These are phyloP conservation scores for Coranthus polyacanthus DNA, from an alignment of 2,797 vertebrate genomes.

Conservation along the genomic window DNA sequence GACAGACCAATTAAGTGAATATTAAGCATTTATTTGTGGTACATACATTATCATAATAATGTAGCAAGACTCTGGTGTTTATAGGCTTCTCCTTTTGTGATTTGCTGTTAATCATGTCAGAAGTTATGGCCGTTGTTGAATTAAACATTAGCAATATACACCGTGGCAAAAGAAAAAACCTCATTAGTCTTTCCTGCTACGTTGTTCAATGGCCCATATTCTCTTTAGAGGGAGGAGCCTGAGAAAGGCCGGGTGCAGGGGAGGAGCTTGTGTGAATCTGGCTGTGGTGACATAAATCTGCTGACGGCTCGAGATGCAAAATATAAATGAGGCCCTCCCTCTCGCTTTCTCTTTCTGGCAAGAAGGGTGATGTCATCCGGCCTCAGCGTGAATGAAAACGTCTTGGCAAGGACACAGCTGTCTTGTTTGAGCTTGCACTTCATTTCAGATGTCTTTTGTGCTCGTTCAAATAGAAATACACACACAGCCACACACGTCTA, in stretches of 20 bases:
- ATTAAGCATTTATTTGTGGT: too few species aligned
- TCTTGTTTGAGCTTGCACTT: slow-evolving; percentile 75
- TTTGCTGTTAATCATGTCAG: background rate
- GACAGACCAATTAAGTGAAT: too few species aligned
- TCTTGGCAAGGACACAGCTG: slow-evolving; percentile 75
- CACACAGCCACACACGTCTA: slow-evolving; percentile 65
- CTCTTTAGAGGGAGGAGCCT: slow-evolving; percentile 25
- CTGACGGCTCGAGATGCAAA: slow-evolving; percentile 58
- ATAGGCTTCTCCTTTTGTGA: background rate
- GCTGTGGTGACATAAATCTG: slow-evolving; percentile 66
- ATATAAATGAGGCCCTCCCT: slow-evolving; percentile 46
- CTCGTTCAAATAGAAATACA: slow-evolving; percentile 69
- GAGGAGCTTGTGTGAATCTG: slow-evolving; percentile 37
- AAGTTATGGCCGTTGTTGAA: background rate
- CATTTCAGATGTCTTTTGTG: slow-evolving; percentile 76
- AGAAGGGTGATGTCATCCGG: slow-evolving; percentile 73
- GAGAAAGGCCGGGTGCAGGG: slow-evolving; percentile 14
- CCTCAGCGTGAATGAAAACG: slow-evolving; percentile 71
- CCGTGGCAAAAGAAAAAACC: background rate
- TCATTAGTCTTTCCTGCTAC: background rate
- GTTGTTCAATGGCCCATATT: slow-evolving; percentile 24
- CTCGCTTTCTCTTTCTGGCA: slow-evolving; percentile 37
- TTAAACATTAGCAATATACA: background rate
- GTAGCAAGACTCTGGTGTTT: too few species aligned
- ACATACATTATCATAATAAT: too few species aligned